phyloP scores from a whole-genome alignment of 2,888 invertebrate species.

The Megaustenia siamemsis region DNA sequence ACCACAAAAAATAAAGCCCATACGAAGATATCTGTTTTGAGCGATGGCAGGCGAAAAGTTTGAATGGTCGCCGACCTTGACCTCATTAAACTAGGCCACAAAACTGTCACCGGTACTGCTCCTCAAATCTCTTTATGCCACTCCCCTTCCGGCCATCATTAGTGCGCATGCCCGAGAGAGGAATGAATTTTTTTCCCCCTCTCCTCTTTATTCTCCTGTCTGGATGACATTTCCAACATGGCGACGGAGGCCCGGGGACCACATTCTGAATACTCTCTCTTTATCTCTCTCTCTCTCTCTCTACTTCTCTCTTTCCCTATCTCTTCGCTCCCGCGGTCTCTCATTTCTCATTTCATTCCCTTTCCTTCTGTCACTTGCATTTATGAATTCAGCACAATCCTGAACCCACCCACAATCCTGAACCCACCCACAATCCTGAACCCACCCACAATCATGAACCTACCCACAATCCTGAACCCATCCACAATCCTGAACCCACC shows the following conservation, averaged over 20 bases:
- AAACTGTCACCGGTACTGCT: background rate
- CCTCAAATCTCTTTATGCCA: background rate
- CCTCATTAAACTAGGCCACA: background rate
- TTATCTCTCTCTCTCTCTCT: background rate
- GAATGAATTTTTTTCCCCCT: background rate
- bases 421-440: too few relatives aligned
- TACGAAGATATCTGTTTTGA: too few relatives aligned
- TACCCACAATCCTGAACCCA: too few relatives aligned
- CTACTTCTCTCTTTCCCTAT: slow-evolving; percentile 1
- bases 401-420: too few relatives aligned
- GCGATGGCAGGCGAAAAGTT: too few relatives aligned
- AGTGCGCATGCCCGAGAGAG: slow-evolving; percentile 34
- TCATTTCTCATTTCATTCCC: too few relatives aligned
- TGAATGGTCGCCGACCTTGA: too few relatives aligned
- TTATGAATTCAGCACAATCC: too few relatives aligned
- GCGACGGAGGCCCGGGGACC: background rate
- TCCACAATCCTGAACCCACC: too few relatives aligned
- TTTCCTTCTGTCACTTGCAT: background rate
- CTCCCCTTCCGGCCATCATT: slow-evolving; percentile 31
- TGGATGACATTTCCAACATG: slow-evolving; percentile 36
- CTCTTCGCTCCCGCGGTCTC: too few relatives aligned
- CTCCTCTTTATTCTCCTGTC: slow-evolving; percentile 29
- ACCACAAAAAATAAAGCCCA: too few relatives aligned
- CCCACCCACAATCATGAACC: too few relatives aligned
- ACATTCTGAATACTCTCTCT: background rate